Evolutionary conservation across 2,797 vertebrate genomes (phyloP).

Genomic region (Harpagifer antarcticus): DNA sequence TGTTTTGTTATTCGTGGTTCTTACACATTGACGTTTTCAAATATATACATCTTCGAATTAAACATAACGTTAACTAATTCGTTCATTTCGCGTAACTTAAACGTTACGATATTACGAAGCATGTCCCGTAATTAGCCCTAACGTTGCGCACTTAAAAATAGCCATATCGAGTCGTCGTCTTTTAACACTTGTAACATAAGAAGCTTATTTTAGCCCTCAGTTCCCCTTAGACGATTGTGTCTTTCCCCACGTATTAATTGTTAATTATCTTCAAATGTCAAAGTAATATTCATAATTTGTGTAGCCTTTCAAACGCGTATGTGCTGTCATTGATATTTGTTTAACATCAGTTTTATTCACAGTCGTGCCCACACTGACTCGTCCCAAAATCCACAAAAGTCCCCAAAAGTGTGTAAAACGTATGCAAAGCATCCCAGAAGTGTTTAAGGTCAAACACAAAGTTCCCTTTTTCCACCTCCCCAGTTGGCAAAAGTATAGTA

Average conservation of each 20-base stretch:
- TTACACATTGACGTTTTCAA: not conserved
- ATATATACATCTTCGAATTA: not conserved
- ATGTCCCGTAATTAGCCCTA: not conserved
- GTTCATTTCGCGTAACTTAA: not conserved
- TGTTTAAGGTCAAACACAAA: slow-evolving; percentile 82
- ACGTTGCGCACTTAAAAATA: slow-evolving; percentile 49
- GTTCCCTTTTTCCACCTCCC: slow-evolving; percentile 65
- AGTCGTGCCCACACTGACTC: slow-evolving; percentile 63
- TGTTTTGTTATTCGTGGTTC: not conserved
- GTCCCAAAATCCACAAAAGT: slow-evolving; percentile 73
- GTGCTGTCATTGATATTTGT: slow-evolving; percentile 28
- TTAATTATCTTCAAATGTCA: not conserved
- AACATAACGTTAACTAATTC: not conserved
- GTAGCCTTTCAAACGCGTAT: not conserved
- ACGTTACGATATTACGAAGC: not conserved
- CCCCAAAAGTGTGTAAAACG: slow-evolving; percentile 74
- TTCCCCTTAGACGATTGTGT: fast-evolving
- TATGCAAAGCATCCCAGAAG: slow-evolving; percentile 87
- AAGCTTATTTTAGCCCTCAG: not conserved
- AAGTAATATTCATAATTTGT: not conserved
- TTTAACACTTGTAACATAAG: not conserved
- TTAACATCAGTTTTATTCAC: slow-evolving; percentile 66
- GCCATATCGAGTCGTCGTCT: not conserved
- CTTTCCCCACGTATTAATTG: no score
- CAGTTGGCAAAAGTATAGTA: slow-evolving; percentile 61